Base-by-base conservation (phyloP, 2,797 vertebrate genomes). In the Hapalemur alaotrensis region DNA sequence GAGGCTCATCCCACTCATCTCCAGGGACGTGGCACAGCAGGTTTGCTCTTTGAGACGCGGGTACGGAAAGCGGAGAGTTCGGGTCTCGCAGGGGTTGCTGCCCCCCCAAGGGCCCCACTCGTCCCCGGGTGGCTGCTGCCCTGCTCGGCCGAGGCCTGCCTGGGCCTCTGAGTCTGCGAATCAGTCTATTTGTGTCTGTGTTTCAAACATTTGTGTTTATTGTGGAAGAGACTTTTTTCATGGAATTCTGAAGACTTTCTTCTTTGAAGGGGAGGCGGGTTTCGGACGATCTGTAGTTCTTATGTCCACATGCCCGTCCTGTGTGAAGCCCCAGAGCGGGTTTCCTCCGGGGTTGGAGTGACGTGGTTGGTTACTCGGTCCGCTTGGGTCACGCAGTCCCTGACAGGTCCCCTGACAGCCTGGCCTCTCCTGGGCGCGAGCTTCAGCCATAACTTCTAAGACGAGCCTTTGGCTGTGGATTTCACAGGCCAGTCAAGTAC, bases 161-260 rank as follows among this genome's bases (percentile, higher is more conserved):
- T 23, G 41, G 38, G 13, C 3, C 0, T 38, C 73, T 22, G 0
- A 20, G n/a, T 83, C 70, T 48, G 1, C 14, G 25, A 81, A 43
- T 38, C 0, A 73, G 54, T 38, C 76, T 7, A 0, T n/a, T 50
- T 65, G 94, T 28, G 80, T 88, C 72, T 20, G 22, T 28, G 61
- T 78, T 59, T 72, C 28, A 50, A 41, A 75, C 17, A 22, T n/a
- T 65, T 22, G 9, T 2, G 41, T 48, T 76, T 69, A 22, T 11
- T 57, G 20, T 57, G 30, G 54, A 84, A 84, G 48, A 83, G 35
- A 43, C 25, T 38, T 41, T 87, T 88, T 65, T 69, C 76, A 35
- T 75, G 41, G 18, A 78, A 61, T 89, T 84, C 79, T 52, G 43
- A 92, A 92, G 54, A 15, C 28, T 82, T 84, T 38, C 17, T 46